Percentiles rank a stretch among this genome's conserved stretches.
Evolutionary conservation across 2,888 invertebrate genomes (phyloP).

Genomic region (Megaustenia siamemsis): DNA sequence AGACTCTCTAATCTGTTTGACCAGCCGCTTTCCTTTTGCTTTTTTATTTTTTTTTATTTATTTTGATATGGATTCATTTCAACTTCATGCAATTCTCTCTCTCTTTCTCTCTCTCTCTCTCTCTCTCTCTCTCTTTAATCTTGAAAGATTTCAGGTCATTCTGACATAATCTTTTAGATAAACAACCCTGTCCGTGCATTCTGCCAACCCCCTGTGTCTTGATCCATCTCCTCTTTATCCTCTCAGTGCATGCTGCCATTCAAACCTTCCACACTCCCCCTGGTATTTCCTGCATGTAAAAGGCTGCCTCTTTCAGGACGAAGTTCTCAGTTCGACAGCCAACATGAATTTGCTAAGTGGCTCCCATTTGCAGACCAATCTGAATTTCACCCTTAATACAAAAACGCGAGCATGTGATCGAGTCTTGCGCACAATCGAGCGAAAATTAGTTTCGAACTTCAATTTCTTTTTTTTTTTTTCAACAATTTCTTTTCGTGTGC

Average conservation of each 20-base stretch:
- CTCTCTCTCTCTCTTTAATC: too few relatives aligned
- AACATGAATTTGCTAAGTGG: slow-evolving; percentile 42
- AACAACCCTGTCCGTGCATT: neutral
- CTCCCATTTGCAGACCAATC: slow-evolving; percentile 29
- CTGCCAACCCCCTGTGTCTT: neutral
- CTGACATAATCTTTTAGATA: slow-evolving; percentile 14
- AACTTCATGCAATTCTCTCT: neutral
- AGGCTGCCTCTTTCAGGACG: slow-evolving; percentile 11
- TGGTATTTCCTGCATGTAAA: neutral
- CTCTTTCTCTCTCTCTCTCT: neutral
- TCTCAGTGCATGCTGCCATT: slow-evolving; percentile 5
- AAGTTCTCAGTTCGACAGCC: slow-evolving; percentile 22
- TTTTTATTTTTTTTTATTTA: neutral
- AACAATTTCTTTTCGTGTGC: neutral
- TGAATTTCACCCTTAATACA: neutral
- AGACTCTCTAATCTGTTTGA: neutral
- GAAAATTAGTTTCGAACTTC: slow-evolving; percentile 38
- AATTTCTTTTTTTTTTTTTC: neutral
- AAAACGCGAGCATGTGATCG: slow-evolving; percentile 29
- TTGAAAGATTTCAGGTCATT: neutral
- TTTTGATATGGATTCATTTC: too few relatives aligned
- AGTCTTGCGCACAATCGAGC: slow-evolving; percentile 9
- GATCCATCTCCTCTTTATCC: neutral
- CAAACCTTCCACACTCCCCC: slow-evolving; percentile 9
- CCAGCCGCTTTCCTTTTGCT: neutral